A percentile compares a stretch with the other conserved stretches of the same genome.
Conservation (phyloP, 2,888 invertebrate genomes). For the Acleris laterana region DNA sequence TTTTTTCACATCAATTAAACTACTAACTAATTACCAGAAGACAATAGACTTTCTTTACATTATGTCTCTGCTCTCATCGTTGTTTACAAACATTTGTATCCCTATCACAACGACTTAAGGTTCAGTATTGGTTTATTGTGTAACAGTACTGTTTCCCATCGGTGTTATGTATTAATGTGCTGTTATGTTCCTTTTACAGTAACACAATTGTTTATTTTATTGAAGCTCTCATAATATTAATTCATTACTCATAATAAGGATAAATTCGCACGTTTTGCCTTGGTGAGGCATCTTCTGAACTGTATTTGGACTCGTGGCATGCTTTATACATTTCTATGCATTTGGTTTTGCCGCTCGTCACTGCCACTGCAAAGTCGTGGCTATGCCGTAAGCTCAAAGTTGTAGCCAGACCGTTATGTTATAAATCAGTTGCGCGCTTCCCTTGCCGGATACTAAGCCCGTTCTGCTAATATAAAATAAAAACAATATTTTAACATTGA, state of each 20-base stretch:
- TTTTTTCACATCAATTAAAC: not conserved
- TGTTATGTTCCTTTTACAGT: constrained; percentile 15
- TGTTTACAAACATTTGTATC: constrained; percentile 2
- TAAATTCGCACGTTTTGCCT: too few relatives aligned
- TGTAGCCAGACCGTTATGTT: too few relatives aligned
- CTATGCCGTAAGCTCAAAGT: too few relatives aligned
- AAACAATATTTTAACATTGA: too few relatives aligned
- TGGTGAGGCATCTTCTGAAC: too few relatives aligned
- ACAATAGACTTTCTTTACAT: constrained; percentile 37
- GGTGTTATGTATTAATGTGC: constrained; percentile 35
- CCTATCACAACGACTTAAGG: constrained; percentile 1
- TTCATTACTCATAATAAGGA: not conserved
- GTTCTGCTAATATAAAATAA: too few relatives aligned
- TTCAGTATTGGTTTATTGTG: constrained; percentile 14
- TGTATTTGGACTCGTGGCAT: too few relatives aligned
- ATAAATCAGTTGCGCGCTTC: too few relatives aligned
- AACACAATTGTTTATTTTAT: constrained; percentile 17
- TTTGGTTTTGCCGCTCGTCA: too few relatives aligned
- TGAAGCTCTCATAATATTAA: constrained; percentile 7
- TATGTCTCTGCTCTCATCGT: constrained; percentile 22
- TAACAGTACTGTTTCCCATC: constrained; percentile 32
- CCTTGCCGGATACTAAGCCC: too few relatives aligned
- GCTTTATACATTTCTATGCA: too few relatives aligned
- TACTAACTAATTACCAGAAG: constrained; percentile 29
- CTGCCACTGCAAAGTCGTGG: too few relatives aligned